A percentile compares a stretch with the other conserved stretches of the same genome.
phyloP scores from a whole-genome alignment of 1,140 invertebrate species.

The Pogonomyrmex barbatus region DNA sequence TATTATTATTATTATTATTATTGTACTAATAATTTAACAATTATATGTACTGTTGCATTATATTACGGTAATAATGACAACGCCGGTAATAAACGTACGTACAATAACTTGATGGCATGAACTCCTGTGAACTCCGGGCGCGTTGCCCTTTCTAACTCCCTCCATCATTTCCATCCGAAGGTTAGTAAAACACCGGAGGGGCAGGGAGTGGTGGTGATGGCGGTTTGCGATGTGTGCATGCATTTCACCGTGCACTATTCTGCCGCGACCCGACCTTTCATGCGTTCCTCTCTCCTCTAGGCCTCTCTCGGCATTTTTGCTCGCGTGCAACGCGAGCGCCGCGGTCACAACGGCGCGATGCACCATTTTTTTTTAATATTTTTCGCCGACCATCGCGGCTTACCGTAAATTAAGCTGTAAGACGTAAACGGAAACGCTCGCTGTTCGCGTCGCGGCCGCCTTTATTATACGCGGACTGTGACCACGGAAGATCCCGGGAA shows the following conservation, averaged over 20 bases:
- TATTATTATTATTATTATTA: background rate
- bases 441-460: background rate
- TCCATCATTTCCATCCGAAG: slow-evolving; percentile 44
- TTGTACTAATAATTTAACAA: slow-evolving; percentile 36
- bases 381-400: background rate
- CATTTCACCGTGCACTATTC: slow-evolving; percentile 54
- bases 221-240: background rate
- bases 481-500: background rate
- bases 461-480: background rate
- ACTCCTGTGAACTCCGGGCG: slow-evolving; percentile 57
- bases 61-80: slow-evolving; percentile 14
- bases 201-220: background rate
- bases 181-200: slow-evolving; percentile 47
- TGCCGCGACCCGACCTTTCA: slow-evolving; percentile 54
- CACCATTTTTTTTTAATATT: slow-evolving; percentile 33
- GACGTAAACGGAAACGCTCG: background rate
- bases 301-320: slow-evolving; percentile 18
- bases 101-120: slow-evolving; percentile 41
- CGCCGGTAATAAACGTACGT: slow-evolving; percentile 23
- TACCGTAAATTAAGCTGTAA: background rate
- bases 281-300: slow-evolving; percentile 35
- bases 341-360: slow-evolving; percentile 30
- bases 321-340: slow-evolving; percentile 27
- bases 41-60: background rate
- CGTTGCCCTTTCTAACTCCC: slow-evolving; percentile 57